A percentile compares a stretch with the other conserved stretches of the same genome.
Evolutionary conservation across 2,888 invertebrate species (phyloP).

Genomic region (Tethea ocularis): DNA sequence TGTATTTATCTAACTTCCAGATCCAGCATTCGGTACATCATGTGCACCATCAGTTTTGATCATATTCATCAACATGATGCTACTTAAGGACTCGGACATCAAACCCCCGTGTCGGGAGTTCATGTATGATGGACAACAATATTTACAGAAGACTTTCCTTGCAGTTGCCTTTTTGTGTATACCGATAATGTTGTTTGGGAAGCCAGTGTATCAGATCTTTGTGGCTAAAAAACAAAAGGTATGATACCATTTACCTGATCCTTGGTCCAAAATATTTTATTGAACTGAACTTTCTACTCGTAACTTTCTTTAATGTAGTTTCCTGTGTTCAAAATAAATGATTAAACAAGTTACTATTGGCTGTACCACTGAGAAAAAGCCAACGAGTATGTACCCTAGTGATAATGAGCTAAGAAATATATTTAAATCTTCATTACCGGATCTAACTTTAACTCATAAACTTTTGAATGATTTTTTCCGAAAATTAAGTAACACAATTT

Average conservation of each 20-base stretch:
- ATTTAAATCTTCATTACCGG: too few relatives aligned
- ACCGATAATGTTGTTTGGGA: conserved; percentile 90
- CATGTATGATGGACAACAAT: conserved; percentile 85
- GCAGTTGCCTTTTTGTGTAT: conserved; percentile 87
- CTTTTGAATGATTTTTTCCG: too few relatives aligned
- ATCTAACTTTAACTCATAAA: not conserved
- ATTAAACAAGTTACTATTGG: too few relatives aligned
- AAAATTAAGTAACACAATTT: too few relatives aligned
- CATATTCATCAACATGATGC: conserved; percentile 92
- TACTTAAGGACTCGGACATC: conserved; percentile 78
- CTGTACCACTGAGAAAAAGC: too few relatives aligned
- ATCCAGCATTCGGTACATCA: conserved; percentile 68
- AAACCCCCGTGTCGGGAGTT: conserved; percentile 77
- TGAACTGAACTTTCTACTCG: too few relatives aligned
- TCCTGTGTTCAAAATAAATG: too few relatives aligned
- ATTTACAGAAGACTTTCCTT: conserved; percentile 86
- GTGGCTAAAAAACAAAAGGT: conserved; percentile 71
- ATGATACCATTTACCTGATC: conserved; percentile 10
- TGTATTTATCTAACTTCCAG: conserved; percentile 44
- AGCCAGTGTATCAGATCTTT: conserved; percentile 87
- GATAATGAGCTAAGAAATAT: too few relatives aligned
- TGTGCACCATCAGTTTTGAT: conserved; percentile 92
- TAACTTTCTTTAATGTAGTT: not conserved
- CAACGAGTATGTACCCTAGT: too few relatives aligned
- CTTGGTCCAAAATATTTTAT: not conserved